These are phyloP conservation scores for Tryphoninae sp. DNA, from an alignment of 2,888 invertebrate species.

Conservation along the genomic window DNA sequence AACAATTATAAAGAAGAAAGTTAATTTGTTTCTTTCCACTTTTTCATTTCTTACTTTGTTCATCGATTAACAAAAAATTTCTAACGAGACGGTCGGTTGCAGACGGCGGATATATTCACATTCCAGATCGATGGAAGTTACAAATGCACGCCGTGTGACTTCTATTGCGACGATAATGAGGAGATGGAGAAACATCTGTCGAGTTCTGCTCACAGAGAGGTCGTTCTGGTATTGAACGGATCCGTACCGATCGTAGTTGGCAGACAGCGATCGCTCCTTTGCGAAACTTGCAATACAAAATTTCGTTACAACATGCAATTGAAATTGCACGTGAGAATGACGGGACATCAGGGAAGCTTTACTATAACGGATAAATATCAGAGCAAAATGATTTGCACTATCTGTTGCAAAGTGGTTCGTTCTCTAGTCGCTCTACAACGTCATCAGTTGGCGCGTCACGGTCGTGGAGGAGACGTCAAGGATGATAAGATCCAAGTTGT, in stretches of 20 bases:
- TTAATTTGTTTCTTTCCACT: background rate
- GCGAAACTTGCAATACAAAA: constrained; percentile 85
- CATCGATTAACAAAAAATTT: background rate
- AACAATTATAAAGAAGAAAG: too few relatives aligned
- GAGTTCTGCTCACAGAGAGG: constrained; percentile 87
- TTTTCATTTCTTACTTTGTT: background rate
- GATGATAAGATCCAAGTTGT: constrained; percentile 46
- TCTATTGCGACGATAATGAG: constrained; percentile 85
- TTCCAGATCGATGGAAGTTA: constrained; percentile 84
- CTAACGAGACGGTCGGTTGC: background rate
- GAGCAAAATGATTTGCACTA: constrained; percentile 84
- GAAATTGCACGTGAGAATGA: constrained; percentile 84
- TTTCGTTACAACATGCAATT: constrained; percentile 91
- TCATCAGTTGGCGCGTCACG: constrained; percentile 86
- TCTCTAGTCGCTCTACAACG: constrained; percentile 87
- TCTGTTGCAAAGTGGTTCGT: constrained; percentile 85
- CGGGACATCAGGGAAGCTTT: constrained; percentile 82
- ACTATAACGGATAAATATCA: constrained; percentile 87
- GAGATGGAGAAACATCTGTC: constrained; percentile 88
- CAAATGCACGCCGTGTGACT: constrained; percentile 90
- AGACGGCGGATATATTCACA: background rate
- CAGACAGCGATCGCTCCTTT: constrained; percentile 85
- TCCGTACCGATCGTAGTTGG: constrained; percentile 91
- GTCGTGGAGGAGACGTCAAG: constrained; percentile 78
- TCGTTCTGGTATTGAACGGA: constrained; percentile 88